A percentile compares a stretch with the other conserved stretches of the same genome.
Evolutionary conservation across 2,888 invertebrate genomes (phyloP).

Genomic region (Melanargia galathea): DNA sequence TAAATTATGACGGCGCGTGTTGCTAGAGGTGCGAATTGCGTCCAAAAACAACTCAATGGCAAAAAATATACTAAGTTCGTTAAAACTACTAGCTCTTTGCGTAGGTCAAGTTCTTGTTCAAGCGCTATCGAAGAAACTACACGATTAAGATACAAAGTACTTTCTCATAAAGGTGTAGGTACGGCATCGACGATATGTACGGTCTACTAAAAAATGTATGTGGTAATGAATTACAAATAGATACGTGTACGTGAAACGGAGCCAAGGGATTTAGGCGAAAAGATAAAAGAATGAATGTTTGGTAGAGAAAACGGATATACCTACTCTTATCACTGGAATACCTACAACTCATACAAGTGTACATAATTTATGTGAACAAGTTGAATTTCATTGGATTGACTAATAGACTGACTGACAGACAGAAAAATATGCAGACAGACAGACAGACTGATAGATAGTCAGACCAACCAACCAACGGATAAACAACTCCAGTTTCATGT

Average conservation of each 20-base stretch:
- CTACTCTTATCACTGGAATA: too few relatives aligned
- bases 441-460: too few relatives aligned
- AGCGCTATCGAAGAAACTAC: not conserved
- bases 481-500: too few relatives aligned
- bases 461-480: too few relatives aligned
- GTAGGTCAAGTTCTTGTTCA: not conserved
- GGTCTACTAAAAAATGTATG: conserved; percentile 12
- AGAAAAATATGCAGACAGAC: too few relatives aligned
- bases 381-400: too few relatives aligned
- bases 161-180: not conserved
- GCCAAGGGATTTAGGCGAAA: not conserved
- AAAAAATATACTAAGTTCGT: not conserved
- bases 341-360: too few relatives aligned
- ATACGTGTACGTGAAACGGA: not conserved
- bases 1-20: too few relatives aligned
- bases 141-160: conserved; percentile 2
- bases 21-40: too few relatives aligned
- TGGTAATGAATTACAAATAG: conserved; percentile 4
- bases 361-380: not conserved
- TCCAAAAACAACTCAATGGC: not conserved
- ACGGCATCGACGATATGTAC: too few relatives aligned
- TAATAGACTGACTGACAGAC: too few relatives aligned
- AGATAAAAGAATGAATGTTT: not conserved
- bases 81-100: not conserved
- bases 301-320: not conserved